Base-by-base conservation (phyloP, 2,888 invertebrate species). In the Pomacea canaliculata region DNA sequence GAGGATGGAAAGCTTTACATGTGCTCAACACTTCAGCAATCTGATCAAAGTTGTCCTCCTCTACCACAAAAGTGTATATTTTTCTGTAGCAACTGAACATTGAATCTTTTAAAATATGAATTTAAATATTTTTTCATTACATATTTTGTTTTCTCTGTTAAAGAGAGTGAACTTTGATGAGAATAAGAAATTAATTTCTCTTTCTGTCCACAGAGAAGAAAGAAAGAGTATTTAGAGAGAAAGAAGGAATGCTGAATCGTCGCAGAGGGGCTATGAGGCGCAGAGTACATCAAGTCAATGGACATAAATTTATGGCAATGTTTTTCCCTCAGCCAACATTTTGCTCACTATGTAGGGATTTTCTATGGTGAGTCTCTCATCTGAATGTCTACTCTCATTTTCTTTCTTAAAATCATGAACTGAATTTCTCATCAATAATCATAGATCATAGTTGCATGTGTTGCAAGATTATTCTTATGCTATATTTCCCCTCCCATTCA, bases 241-340 rank as follows among this genome's bases (percentile, higher is more conserved):
- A 97, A 83, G 92, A 93, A 81, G 97, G 97, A 80, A 88, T 91
- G 78, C 96, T 98, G 93, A 97, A 97, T 92, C 94, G 97, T 83
- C 94, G 99, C 79, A 95, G 99, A 80, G 99, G 98, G 83, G 99
- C 99, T 82, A 97, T 99, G 97, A 94, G 99, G 80, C 94, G 99
- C 81, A 94, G 98, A 86, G 97, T 99, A 86, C 99, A 99, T 92
- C 97, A 99, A 93, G 94, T 95, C 83, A 98, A 93, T 92, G 99
- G 98, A 70, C 99, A 99, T 93, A 99, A 99, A 93, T 99, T 99
- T 92, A 99, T 99, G 99, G 99, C 99, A 83, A 98, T 99, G 83
- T 98, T 97, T 92, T 94, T 99, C 88, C 94, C 97, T 73, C 99
- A 99, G 92, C 99, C 99, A 84, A 99, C 99, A 86, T 99, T 99